Conservation (phyloP, 1,140 invertebrate genomes). For the Bombus impatiens region DNA sequence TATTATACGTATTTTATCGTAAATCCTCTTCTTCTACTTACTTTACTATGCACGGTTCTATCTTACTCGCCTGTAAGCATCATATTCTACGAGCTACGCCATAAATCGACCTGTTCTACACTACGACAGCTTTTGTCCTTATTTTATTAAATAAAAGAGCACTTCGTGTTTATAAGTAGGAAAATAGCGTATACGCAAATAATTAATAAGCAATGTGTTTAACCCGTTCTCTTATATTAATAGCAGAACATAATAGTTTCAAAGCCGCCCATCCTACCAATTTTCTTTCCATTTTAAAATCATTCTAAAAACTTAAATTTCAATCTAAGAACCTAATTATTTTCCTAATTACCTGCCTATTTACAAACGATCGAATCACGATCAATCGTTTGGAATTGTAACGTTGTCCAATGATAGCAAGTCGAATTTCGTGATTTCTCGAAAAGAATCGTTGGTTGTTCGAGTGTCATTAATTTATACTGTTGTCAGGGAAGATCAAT, state of each 20-base stretch:
- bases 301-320: not conserved
- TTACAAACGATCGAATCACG: not conserved
- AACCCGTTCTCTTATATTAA: not conserved
- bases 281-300: not conserved
- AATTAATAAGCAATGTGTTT: not conserved
- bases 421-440: conserved; percentile 30
- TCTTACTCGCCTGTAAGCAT: not conserved
- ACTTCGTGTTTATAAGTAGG: not conserved
- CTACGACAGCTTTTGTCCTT: not conserved
- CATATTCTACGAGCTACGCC: not conserved
- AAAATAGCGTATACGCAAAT: not conserved
- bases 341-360: too few relatives aligned
- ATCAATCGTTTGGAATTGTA: too few relatives aligned
- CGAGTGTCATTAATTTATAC: conserved; percentile 40
- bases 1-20: not conserved
- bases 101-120: conserved; percentile 18
- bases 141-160: not conserved
- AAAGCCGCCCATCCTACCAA: too few relatives aligned
- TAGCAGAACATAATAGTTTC: too few relatives aligned
- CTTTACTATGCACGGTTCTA: conserved; percentile 7
- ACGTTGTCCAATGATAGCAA: too few relatives aligned
- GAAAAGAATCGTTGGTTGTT: not conserved
- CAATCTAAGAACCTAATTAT: not conserved
- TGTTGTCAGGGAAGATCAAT: conserved; percentile 31
- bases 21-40: not conserved